These are phyloP conservation scores for Perdita meconis DNA, from an alignment of 2,888 invertebrate genomes.

Conservation along the genomic window DNA sequence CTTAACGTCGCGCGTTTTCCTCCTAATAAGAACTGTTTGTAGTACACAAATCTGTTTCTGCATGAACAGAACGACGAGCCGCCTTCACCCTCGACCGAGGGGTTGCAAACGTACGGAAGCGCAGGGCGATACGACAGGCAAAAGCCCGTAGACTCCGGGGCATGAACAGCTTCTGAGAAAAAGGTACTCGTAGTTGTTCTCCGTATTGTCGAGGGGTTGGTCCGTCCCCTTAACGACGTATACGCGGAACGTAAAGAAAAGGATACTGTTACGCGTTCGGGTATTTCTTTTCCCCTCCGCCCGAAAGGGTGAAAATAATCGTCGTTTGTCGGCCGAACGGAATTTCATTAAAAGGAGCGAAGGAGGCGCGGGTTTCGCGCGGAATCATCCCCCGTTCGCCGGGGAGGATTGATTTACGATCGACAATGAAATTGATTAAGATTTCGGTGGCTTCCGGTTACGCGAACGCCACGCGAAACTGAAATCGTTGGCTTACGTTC, in stretches of 20 bases:
- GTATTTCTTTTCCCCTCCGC: neutral
- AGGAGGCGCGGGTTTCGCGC: neutral
- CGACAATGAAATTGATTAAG: constrained; percentile 28
- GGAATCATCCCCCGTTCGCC: neutral
- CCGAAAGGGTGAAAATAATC: constrained; percentile 50
- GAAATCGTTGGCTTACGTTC: constrained; percentile 13
- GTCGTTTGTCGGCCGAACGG: constrained; percentile 46
- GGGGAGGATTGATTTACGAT: constrained; percentile 48
- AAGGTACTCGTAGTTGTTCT: constrained; percentile 16
- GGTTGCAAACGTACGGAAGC: neutral
- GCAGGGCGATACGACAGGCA: constrained; percentile 3
- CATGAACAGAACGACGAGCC: neutral
- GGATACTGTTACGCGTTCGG: constrained; percentile 48
- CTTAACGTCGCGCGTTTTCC: neutral
- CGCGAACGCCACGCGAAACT: constrained; percentile 22
- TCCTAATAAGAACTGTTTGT: neutral
- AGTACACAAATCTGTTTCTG: neutral
- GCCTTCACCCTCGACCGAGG: neutral
- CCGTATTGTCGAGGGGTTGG: constrained; percentile 38
- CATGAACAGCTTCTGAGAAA: constrained; percentile 38
- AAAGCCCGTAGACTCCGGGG: constrained; percentile 9
- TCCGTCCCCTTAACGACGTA: constrained; percentile 32
- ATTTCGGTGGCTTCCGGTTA: constrained; percentile 14
- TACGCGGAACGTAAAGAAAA: constrained; percentile 36
- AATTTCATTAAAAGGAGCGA: constrained; percentile 40